Evolutionary conservation across 2,113 vertebrate genomes (phyloP).

Genomic region (human (Homo sapiens)): GRCh38 chr17:51208501-51209000

Average conservation of each 20-base stretch:
- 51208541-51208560: conserved; percentile 18
- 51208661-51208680: neutral
- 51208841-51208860: conserved; percentile 56
- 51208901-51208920: conserved; percentile 65
- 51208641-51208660: conserved; percentile 39
- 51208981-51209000: conserved; percentile 90
- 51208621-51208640: neutral
- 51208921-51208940: conserved; percentile 89
- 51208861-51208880: conserved; percentile 63
- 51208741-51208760: conserved; percentile 11
- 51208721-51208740: neutral
- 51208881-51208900: conserved; percentile 47
- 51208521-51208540: conserved; percentile 55
- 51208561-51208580: conserved; percentile 6
- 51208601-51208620: neutral
- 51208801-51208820: conserved; percentile 3
- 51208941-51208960: conserved; percentile 90
- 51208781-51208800: neutral
- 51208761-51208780: conserved; percentile 12
- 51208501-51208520: conserved; percentile 60
- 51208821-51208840: conserved; percentile 40
- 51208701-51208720: neutral
- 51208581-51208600: conserved; percentile 54
- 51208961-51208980: conserved; percentile 91
- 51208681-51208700: conserved; percentile 33